Conservation (phyloP, 1,140 invertebrate species). For the Papilio aristodemus region DNA sequence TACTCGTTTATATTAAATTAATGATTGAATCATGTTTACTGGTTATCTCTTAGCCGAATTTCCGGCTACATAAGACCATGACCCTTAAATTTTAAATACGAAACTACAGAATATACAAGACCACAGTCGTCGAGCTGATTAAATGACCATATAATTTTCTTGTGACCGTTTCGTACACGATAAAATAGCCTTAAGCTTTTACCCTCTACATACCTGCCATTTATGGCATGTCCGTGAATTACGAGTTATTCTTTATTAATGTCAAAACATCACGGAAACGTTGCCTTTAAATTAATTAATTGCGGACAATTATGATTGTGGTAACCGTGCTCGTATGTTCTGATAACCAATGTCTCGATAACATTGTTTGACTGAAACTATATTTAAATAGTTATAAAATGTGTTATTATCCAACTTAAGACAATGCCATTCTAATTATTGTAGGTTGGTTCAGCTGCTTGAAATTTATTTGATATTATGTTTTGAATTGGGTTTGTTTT, state of each 20-base stretch:
- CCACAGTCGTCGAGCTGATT: not conserved
- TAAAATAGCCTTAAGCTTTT: not conserved
- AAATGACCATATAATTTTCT: not conserved
- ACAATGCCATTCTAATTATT: too few relatives aligned
- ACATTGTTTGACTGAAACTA: not conserved
- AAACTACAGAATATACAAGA: not conserved
- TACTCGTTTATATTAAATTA: conserved; percentile 3
- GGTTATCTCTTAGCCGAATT: not conserved
- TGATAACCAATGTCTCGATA: not conserved
- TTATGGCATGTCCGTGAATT: not conserved
- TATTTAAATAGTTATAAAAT: not conserved
- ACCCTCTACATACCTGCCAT: not conserved
- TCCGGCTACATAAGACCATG: not conserved
- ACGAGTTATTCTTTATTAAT: conserved; percentile 23
- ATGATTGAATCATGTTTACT: not conserved
- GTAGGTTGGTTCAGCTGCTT: too few relatives aligned
- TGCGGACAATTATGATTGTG: conserved; percentile 13
- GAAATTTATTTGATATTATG: too few relatives aligned
- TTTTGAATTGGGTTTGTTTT: too few relatives aligned
- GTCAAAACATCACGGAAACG: conserved; percentile 25
- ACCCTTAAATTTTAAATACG: not conserved
- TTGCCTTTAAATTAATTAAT: conserved; percentile 11
- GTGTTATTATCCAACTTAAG: too few relatives aligned
- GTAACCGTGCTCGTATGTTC: not conserved
- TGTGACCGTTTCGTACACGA: not conserved